phyloP scores from a whole-genome alignment of 2,888 invertebrate genomes.

The Drosophila melanosoma region DNA sequence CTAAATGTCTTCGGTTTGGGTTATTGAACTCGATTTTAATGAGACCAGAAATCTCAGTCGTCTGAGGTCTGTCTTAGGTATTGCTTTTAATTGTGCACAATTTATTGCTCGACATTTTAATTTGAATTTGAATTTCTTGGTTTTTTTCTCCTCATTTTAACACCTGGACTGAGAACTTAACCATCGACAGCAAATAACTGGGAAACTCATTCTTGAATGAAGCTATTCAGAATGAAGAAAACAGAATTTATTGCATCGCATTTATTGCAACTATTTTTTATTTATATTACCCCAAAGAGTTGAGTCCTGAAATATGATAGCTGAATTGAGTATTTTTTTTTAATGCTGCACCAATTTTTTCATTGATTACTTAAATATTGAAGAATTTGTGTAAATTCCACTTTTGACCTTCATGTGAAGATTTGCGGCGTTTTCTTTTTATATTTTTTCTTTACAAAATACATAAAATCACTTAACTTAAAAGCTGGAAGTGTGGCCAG shows the following conservation, averaged over 20 bases:
- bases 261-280: background rate
- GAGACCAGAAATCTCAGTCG: slow-evolving; percentile 40
- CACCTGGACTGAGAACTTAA: slow-evolving; percentile 29
- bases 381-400: slow-evolving; percentile 7
- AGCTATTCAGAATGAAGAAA: background rate
- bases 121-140: slow-evolving; percentile 50
- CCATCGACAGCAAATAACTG: slow-evolving; percentile 10
- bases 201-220: background rate
- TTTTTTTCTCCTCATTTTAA: slow-evolving; percentile 43
- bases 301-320: background rate
- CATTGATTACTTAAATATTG: slow-evolving; percentile 2
- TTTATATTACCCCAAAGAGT: background rate
- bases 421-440: slow-evolving; percentile 27
- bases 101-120: slow-evolving; percentile 64
- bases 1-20: slow-evolving; percentile 46
- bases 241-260: background rate
- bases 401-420: slow-evolving; percentile 18
- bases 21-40: slow-evolving; percentile 66
- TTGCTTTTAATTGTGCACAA: slow-evolving; percentile 72
- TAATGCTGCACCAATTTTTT: background rate
- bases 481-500: slow-evolving; percentile 59
- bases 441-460: slow-evolving; percentile 8
- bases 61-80: slow-evolving; percentile 25
- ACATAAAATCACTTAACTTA: slow-evolving; percentile 78
- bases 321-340: background rate